Evolutionary conservation across 2,888 invertebrate species (phyloP), one percentile per base, ranked within the genome.

Genomic region (Griposia aprilina): DNA sequence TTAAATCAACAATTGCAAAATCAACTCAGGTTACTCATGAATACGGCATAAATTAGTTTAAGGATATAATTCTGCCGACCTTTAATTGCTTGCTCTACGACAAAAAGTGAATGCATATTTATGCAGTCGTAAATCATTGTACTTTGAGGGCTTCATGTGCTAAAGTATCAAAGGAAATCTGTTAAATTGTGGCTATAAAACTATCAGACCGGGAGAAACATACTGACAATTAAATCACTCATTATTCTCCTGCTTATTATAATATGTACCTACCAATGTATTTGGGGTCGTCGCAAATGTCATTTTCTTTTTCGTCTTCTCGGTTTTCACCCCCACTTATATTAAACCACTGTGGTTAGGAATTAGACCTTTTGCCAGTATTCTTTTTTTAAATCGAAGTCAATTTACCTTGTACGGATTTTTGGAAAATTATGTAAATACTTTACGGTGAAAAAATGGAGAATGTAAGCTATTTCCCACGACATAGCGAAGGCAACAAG

Each of bases 121-220:
- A 48, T 80, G 30, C 20, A 60, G 1, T n/a, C 69, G 20, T 77
- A 52, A 80, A 60, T 77, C 41, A 77, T n/a, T 68, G 1, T 41
- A 60, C 26, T 67, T 67, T 59, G 23, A 52, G 17, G 76, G 13
- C 20, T 41, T 63, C 4, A 20, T n/a, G 30, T 45, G 4, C 26
- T 65, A 13, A 36, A 80, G 80, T n/a, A 60, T 52, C n/a, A 52
- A 62, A 55, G 4, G 15, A 17, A 70, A 71, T 52, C 57, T 4
- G 48, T 59, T 50, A n/a, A 17, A 20, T n/a, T 62, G 15, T 23
- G 23, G 36, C 13, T 48, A 26, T 30, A 11, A 10, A 30, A n/a
- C 3, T 26, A 41, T 26, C 15, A 11, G 26, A 15, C 30, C 10
- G 30, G 10, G 15, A 45, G 30, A 62, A 71, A 45, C 15, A 2